phyloP scores from a whole-genome alignment of 2,797 vertebrate genomes.

The Rhincodon typus region DNA sequence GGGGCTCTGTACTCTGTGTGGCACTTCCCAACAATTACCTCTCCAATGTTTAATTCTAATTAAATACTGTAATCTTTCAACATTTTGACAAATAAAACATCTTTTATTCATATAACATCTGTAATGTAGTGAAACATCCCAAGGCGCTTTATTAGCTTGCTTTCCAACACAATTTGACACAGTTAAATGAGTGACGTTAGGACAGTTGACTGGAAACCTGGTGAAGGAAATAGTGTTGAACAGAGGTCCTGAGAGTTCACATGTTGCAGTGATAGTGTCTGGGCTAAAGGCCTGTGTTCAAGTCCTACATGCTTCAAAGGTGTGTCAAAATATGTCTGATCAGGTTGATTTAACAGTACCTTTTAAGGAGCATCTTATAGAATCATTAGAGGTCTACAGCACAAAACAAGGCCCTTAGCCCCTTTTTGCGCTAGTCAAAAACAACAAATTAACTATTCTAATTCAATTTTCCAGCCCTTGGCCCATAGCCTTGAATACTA shows the following conservation, averaged over 20 bases:
- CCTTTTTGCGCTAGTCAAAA: too few species aligned
- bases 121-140: neutral
- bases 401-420: too few species aligned
- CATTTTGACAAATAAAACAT: neutral
- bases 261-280: too few species aligned
- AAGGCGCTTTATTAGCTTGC: neutral
- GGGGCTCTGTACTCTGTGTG: neutral
- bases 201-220: neutral
- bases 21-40: neutral
- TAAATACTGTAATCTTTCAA: neutral
- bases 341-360: too few species aligned
- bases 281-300: too few species aligned
- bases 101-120: neutral
- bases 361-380: too few species aligned
- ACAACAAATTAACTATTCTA: too few species aligned
- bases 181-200: neutral
- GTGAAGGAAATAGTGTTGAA: neutral
- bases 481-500: too few species aligned
- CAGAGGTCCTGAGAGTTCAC: neutral
- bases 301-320: too few species aligned
- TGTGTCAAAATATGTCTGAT: too few species aligned
- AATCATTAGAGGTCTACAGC: too few species aligned
- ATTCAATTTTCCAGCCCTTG: too few species aligned
- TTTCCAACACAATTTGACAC: neutral
- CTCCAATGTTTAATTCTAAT: neutral